Evolutionary conservation across 2,797 vertebrate genomes (phyloP), one percentile per base, ranked within the genome.

Genomic region (Ceryle rudis): DNA sequence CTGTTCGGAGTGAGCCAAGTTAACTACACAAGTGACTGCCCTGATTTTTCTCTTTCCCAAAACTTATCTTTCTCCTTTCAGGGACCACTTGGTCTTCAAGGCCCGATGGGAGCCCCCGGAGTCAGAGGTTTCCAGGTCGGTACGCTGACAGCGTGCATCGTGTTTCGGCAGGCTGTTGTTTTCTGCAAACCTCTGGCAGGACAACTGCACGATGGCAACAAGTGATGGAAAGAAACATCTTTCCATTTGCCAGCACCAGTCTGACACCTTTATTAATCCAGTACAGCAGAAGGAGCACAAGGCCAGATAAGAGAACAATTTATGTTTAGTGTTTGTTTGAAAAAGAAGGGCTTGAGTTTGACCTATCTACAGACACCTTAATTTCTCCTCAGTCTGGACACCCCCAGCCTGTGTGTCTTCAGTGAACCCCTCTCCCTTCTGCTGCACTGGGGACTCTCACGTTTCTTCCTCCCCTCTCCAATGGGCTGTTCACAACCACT

Each of bases 111-210:
- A 85, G 97, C 96, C 64, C 98, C 98, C 4, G 99, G 99, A 35
- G 77, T 98, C n/a, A 98, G 98, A 97, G 99, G 99, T 80, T 99
- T 98, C 97, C 99, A 99, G 99, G 99, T 99, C 61, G 91, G 98
- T 97, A 5, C 9, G 55, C 9, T 12, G 10, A 0, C 29, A 29
- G 29, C 13, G 15, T 9, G 11, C 11, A 1, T 2, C 0, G 0
- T 10, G 46, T 28, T 47, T 6, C 4, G 57, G 52, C 19, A 35
- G 28, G 14, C 3, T 15, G 5, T 31, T 13, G 54, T 2, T 69
- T 46, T 19, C 61, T 86, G 71, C 44, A 67, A 14, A 4, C 5
- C 17, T 29, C 19, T 69, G 65, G 15, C 42, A 29, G 26, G 6
- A 8, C 25, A 14, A 9, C 0, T 23, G 54, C 8, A 1, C 5